phyloP scores from a whole-genome alignment of 2,797 vertebrate species.

The Todus mexicanus region DNA sequence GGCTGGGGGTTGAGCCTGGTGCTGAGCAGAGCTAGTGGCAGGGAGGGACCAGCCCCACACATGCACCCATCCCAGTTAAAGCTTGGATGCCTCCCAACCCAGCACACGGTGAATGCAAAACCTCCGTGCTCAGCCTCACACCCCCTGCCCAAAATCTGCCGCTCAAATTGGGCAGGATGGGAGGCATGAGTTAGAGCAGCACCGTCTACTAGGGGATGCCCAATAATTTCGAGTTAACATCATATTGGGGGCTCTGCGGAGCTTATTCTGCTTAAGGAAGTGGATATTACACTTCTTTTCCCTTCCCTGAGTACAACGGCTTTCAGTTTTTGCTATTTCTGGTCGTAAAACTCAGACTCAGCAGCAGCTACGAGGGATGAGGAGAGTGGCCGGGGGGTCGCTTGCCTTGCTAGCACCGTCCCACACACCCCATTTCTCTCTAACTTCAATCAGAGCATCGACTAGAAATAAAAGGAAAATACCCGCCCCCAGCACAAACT shows the following conservation, averaged over 20 bases:
- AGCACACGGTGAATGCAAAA: accelerated
- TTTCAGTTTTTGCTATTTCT: background rate
- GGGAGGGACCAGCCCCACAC: background rate
- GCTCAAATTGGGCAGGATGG: background rate
- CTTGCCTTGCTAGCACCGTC: background rate
- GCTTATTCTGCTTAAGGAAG: background rate
- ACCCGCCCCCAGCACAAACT: accelerated
- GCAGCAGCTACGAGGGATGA: accelerated
- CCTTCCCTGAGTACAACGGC: background rate
- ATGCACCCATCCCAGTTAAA: accelerated
- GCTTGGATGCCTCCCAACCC: background rate
- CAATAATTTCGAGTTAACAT: background rate
- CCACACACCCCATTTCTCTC: background rate
- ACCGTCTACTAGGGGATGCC: background rate
- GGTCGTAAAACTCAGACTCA: background rate
- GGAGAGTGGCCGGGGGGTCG: accelerated
- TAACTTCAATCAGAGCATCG: background rate
- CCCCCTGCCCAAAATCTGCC: background rate
- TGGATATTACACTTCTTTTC: background rate
- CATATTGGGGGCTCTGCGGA: accelerated
- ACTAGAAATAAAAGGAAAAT: background rate
- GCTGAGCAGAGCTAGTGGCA: background rate
- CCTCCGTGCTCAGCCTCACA: background rate
- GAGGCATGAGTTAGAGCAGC: background rate
- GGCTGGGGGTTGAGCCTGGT: background rate